phyloP scores from a whole-genome alignment of 1,140 invertebrate species.

The Brachionus sp. region DNA sequence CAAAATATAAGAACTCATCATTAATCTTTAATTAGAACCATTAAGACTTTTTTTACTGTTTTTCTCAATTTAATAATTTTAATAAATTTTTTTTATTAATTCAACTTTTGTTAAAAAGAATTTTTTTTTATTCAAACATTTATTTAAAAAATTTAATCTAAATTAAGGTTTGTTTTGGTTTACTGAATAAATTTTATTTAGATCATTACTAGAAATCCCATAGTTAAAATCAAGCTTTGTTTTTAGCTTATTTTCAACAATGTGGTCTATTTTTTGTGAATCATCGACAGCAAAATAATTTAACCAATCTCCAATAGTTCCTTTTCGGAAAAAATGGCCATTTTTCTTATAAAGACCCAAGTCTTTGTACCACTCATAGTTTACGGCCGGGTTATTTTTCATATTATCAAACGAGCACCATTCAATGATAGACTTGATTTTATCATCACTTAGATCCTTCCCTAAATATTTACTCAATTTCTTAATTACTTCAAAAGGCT shows the following conservation, averaged over 20 bases:
- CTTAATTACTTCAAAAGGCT: slow-evolving; percentile 56
- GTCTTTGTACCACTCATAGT: slow-evolving; percentile 61
- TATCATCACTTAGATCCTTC: slow-evolving; percentile 66
- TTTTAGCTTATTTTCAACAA: slow-evolving; percentile 67
- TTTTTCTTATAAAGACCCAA: slow-evolving; percentile 58
- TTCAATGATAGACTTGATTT: slow-evolving; percentile 67
- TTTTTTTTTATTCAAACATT: too few relatives aligned
- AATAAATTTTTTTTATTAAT: too few relatives aligned
- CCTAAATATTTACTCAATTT: slow-evolving; percentile 72
- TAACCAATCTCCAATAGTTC: slow-evolving; percentile 75
- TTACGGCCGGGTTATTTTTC: slow-evolving; percentile 66
- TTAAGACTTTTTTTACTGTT: too few relatives aligned
- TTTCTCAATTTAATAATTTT: too few relatives aligned
- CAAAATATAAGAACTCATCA: too few relatives aligned
- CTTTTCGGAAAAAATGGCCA: slow-evolving; percentile 60
- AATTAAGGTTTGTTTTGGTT: background rate
- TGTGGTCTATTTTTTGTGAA: slow-evolving; percentile 69
- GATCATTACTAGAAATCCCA: slow-evolving; percentile 26
- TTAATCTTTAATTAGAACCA: too few relatives aligned
- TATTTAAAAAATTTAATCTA: background rate
- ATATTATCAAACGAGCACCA: slow-evolving; percentile 76
- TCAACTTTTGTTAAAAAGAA: too few relatives aligned
- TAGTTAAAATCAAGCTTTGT: slow-evolving; percentile 37
- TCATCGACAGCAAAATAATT: slow-evolving; percentile 71
- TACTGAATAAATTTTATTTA: slow-evolving; percentile 3